phyloP scores from a whole-genome alignment of 2,888 invertebrate genomes.

The Chirona hameri region DNA sequence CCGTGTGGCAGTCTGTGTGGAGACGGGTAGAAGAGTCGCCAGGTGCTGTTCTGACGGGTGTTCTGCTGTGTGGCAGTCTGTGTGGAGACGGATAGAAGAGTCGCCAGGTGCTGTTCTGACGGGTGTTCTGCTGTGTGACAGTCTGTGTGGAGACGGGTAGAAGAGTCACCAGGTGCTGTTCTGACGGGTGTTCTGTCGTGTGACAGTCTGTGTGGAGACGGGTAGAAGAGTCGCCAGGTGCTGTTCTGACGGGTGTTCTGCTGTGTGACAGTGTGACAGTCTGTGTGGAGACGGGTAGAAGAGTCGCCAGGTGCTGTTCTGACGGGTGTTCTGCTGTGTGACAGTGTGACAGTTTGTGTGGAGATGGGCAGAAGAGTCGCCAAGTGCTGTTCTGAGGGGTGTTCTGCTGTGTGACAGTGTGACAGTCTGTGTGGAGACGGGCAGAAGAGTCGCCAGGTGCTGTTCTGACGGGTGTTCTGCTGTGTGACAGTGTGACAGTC shows the following conservation, averaged over 20 bases:
- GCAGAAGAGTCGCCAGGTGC: no score
- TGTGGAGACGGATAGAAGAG: slow-evolving; percentile 75
- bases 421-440: slow-evolving; percentile 46
- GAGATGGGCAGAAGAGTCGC: slow-evolving; percentile 76
- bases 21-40: no score
- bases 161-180: slow-evolving; percentile 44
- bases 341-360: slow-evolving; percentile 86
- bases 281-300: no score
- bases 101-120: slow-evolving; percentile 60
- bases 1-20: no score
- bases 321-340: slow-evolving; percentile 31
- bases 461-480: no score
- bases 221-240: slow-evolving; percentile 73
- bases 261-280: no score
- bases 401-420: no score
- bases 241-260: slow-evolving; percentile 44
- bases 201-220: slow-evolving; percentile 84
- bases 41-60: no score
- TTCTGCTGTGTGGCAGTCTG: no score
- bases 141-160: slow-evolving; percentile 46
- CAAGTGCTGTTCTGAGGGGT: slow-evolving; percentile 55
- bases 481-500: slow-evolving; percentile 67
- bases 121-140: no score
- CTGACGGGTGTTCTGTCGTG: background rate
- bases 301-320: no score